Evolutionary conservation across 1,140 invertebrate genomes (phyloP).

Genomic region (Teleogryllus occipitalis): DNA sequence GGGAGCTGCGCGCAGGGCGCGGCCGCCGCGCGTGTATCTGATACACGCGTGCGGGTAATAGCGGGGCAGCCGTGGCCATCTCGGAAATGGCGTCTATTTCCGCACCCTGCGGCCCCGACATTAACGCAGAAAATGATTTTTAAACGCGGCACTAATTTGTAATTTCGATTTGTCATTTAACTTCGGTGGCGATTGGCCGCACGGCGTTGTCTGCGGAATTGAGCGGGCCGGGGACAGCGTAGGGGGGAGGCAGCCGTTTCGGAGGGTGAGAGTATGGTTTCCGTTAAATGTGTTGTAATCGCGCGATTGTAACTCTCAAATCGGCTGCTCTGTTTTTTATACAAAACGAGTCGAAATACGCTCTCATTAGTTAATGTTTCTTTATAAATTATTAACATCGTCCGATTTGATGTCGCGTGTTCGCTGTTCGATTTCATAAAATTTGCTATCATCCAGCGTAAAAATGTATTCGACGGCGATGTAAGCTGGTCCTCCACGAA

Average conservation of each 20-base stretch:
- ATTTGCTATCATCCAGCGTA: no score
- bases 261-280: not conserved
- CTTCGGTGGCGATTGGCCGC: not conserved
- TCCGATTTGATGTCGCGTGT: no score
- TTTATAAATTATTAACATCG: not conserved
- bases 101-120: not conserved
- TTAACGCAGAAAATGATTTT: not conserved
- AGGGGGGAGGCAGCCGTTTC: no score
- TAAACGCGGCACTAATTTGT: not conserved
- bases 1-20: no score
- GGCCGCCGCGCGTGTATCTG: not conserved
- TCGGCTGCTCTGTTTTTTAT: not conserved
- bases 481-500: no score
- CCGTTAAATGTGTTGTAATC: not conserved
- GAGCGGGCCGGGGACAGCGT: not conserved
- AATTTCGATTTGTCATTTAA: conserved; percentile 6
- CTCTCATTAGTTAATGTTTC: not conserved
- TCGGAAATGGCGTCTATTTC: not conserved
- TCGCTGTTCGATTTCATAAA: no score
- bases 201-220: not conserved
- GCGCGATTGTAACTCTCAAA: not conserved
- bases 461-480: no score
- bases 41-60: not conserved
- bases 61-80: not conserved
- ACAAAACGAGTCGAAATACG: not conserved